Conservation (phyloP, 2,888 invertebrate species). For the Emmelina monodactyla region DNA sequence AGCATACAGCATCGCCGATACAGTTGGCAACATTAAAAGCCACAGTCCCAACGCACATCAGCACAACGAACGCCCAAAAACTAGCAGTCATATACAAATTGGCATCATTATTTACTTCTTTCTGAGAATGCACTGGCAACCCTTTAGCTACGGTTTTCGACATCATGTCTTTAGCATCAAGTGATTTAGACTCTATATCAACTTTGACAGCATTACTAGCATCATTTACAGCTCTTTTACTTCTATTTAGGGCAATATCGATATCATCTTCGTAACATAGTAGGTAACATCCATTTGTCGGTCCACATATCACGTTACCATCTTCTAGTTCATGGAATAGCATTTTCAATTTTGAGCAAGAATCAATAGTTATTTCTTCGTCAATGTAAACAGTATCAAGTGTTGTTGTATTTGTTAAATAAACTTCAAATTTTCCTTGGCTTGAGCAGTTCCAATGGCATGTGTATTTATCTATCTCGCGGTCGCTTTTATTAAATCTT, state of each 20-base stretch:
- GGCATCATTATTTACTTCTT: slow-evolving; percentile 11
- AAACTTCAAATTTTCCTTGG: slow-evolving; percentile 28
- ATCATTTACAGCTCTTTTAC: slow-evolving; percentile 17
- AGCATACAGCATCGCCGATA: slow-evolving; percentile 89
- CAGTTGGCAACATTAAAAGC: slow-evolving; percentile 87
- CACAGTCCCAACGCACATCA: slow-evolving; percentile 78
- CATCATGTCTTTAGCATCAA: slow-evolving; percentile 7
- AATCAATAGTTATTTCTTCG: slow-evolving; percentile 24
- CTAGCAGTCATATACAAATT: slow-evolving; percentile 66
- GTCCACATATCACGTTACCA: slow-evolving; percentile 31
- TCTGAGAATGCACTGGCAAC: slow-evolving; percentile 3
- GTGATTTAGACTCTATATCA: not conserved
- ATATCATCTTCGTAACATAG: slow-evolving; percentile 36
- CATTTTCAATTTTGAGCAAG: slow-evolving; percentile 43
- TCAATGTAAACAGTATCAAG: slow-evolving; percentile 39
- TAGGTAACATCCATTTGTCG: slow-evolving; percentile 34
- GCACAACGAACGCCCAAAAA: slow-evolving; percentile 78
- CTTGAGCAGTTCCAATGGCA: slow-evolving; percentile 47
- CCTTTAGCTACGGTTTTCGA: slow-evolving; percentile 14
- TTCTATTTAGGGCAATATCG: slow-evolving; percentile 17
- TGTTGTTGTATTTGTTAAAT: slow-evolving; percentile 33
- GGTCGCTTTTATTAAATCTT: slow-evolving; percentile 20
- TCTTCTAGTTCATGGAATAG: slow-evolving; percentile 26
- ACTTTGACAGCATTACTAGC: not conserved
- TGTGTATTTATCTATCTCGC: slow-evolving; percentile 30